Evolutionary conservation across 2,797 vertebrate genomes (phyloP), one percentile per base, ranked within the genome.

Genomic region (Thripadectes ignobilis): DNA sequence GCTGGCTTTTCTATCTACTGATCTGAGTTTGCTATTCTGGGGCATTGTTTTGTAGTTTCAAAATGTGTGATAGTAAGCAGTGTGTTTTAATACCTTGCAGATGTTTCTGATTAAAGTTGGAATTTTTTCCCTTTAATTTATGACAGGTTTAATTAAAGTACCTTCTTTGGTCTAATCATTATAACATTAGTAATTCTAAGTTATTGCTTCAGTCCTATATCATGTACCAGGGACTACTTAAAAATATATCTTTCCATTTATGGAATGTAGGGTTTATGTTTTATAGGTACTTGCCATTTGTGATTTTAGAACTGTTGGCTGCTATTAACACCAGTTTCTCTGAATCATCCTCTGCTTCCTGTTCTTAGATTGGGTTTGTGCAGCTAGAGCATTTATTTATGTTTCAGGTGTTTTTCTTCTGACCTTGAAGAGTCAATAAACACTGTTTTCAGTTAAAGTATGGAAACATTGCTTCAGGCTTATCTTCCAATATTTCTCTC

Each of bases 321-420:
- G 43, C 51, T 62, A 46, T 46, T 89, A 69, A 61, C 14, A 48
- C 7, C 21, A 24, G 6, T 58, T 95, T 89, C 17, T 68, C 12
- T 82, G 12, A 58, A 52, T 77, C 48, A 75, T 32, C 26, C 13
- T 89, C 30, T 46, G 10, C 46, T 85, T 87, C 49, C 15, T 80
- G 83, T 92, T 80, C n/a, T 36, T 45, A 78, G 21, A 46, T 58
- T 2, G 1, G 4, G 7, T 68, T 80, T 87, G 7, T 87, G 38
- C 41, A 89, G 27, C 48, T 76, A 55, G 6, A 71, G 10, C 5
- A 7, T 55, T 85, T 81, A 43, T 82, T 91, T 92, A 69, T 59
- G 22, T 92, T 92, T 87, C 52, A 76, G 52, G 52, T 91, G 27
- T 46, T 92, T 85, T 84, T 68, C 48, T 94, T 79, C 30, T 85